Conservation (phyloP, 2,113 vertebrate species). For the Strigops habroptila region DNA sequence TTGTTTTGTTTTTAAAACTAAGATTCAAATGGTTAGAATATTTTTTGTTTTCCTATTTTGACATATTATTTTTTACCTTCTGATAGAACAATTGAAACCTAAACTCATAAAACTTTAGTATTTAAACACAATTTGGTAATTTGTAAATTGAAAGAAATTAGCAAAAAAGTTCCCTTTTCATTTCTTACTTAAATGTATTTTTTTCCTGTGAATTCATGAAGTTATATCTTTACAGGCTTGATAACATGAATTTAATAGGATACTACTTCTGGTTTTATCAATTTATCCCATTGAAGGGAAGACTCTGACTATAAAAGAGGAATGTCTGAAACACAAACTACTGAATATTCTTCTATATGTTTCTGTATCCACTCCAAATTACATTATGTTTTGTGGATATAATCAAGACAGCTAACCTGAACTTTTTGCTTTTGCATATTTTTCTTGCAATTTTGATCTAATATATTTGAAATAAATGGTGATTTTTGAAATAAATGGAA, state of each 20-base stretch:
- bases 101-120: not conserved
- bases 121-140: not conserved
- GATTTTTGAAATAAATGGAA: not conserved
- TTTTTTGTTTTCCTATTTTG: not conserved
- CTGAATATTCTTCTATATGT: not conserved
- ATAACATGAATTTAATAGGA: not conserved
- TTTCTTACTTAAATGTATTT: not conserved
- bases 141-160: not conserved
- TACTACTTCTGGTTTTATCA: not conserved
- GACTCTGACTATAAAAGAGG: not conserved
- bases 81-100: not conserved
- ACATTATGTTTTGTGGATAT: not conserved
- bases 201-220: not conserved
- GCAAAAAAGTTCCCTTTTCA: rapidly evolving
- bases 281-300: not conserved
- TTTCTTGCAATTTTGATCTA: not conserved
- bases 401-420: not conserved
- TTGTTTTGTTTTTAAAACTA: not conserved
- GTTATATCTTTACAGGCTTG: not conserved
- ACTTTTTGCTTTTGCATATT: not conserved
- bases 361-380: not conserved
- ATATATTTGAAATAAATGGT: not conserved
- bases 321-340: not conserved
- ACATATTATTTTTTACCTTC: not conserved
- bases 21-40: not conserved